phyloP scores from a whole-genome alignment of 2,888 invertebrate species.

The Erebia palarica region DNA sequence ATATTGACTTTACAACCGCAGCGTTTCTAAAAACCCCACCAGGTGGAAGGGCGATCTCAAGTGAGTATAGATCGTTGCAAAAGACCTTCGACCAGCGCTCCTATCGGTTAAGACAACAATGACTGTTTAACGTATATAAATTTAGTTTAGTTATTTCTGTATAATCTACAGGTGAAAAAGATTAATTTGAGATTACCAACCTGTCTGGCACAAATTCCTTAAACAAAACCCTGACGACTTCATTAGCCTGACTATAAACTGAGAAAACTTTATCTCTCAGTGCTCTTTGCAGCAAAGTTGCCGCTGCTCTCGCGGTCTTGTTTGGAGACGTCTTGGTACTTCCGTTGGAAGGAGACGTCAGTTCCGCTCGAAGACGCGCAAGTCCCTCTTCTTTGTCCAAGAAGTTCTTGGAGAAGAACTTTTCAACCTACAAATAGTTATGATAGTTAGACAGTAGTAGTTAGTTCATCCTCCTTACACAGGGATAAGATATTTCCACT shows the following conservation, averaged over 20 bases:
- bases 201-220: conserved; percentile 92
- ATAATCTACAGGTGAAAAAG: too few species aligned
- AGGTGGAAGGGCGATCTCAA: too few species aligned
- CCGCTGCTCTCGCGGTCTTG: conserved; percentile 92
- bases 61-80: too few species aligned
- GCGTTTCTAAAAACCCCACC: too few species aligned
- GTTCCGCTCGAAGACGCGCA: conserved; percentile 81
- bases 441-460: too few species aligned
- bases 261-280: conserved; percentile 94
- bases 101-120: too few species aligned
- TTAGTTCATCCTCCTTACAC: neutral
- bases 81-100: too few species aligned
- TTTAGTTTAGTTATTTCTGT: too few species aligned
- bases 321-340: conserved; percentile 83
- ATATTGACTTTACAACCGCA: too few species aligned
- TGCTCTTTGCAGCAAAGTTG: conserved; percentile 89
- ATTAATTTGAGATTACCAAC: conserved; percentile 58
- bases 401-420: conserved; percentile 94
- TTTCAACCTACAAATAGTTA: conserved; percentile 86
- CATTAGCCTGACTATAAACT: conserved; percentile 92
- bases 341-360: conserved; percentile 69
- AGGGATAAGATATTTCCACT: neutral
- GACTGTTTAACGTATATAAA: too few species aligned
- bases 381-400: conserved; percentile 94
- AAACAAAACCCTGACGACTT: conserved; percentile 90